Base-by-base conservation (phyloP, 53 echinoderm and acorn worm genomes). In the Patiria pectinifera region DNA sequence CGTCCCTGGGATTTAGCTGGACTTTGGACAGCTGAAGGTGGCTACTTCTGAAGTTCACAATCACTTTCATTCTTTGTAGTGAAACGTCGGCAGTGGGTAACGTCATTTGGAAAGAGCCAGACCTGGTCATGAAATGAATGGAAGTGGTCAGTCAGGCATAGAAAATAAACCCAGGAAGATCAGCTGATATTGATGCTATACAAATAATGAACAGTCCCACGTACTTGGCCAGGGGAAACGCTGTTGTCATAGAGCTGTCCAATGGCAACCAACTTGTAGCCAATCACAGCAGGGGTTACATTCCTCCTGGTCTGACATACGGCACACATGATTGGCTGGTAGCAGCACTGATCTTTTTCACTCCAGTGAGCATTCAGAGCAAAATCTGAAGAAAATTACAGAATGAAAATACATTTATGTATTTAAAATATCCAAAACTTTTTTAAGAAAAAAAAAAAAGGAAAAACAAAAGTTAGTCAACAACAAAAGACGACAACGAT, bases 321-420 rank as follows among this genome's bases (percentile, higher is more conserved):
- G 48, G 91, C 72, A 80, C 96, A 96, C 82, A 76, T 78, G 66
- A 97, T 87, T 82, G 94, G 92, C 74, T 93, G 92, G 74, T 93
- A 97, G 82, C 97, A 97, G 82, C 96, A 94, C 47, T 75, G 71
- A 61, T 97, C 96, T 44, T 92, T 80, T 5, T 89, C 81, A 92
- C 93, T 93, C 97, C 97, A 97, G 92, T 92, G 83, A 19, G 96
- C 94, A 94, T 97, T 97, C 76, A 95, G 43, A 22, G 53, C 62
- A 24, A 94, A 76, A 59, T 83, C 96, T 94, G 81, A 8, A 81
- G 8, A 89, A 89, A 79, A 80, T 35, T 4, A 74, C 5, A 53
- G 53, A 53, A 6, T 53, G 53, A 53, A 53, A 53, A 53, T 35
- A 35, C 35, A 35, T 35, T 35, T 35, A 35, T 35, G 35, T 35